Evolutionary conservation across 2,797 vertebrate genomes (phyloP).

Genomic region (Helicolenus hilgendorfi): DNA sequence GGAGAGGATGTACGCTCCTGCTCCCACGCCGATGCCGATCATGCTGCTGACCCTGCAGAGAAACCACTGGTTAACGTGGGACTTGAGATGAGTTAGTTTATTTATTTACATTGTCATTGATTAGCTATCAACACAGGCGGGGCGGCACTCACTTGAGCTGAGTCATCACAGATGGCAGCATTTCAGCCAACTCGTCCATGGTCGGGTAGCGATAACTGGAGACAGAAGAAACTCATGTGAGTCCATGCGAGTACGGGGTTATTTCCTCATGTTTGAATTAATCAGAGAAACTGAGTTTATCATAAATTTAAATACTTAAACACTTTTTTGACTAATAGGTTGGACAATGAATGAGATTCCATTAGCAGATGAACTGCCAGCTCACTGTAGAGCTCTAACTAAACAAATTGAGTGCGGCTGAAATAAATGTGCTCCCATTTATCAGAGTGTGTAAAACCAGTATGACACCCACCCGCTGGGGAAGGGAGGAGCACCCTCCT

Average conservation of each 20-base stretch:
- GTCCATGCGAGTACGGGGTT: background rate
- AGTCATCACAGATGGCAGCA: conserved; percentile 95
- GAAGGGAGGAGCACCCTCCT: conserved; percentile 96
- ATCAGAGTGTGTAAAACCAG: background rate
- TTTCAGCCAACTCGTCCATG: conserved; percentile 97
- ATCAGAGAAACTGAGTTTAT: background rate
- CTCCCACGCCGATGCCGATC: conserved; percentile 97
- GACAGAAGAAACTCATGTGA: background rate
- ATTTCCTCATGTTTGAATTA: background rate
- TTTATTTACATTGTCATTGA: conserved; percentile 28
- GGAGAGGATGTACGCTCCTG: conserved; percentile 95
- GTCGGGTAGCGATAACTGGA: conserved; percentile 96
- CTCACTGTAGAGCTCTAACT: background rate
- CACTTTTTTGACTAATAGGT: background rate
- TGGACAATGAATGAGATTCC: background rate
- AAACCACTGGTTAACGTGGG: conserved; percentile 14
- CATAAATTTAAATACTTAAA: background rate
- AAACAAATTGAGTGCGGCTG: background rate
- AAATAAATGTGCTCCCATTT: conserved; percentile 1
- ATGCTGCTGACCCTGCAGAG: conserved; percentile 93
- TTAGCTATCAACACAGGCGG: background rate
- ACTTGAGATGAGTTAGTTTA: background rate
- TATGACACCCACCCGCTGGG: conserved; percentile 92
- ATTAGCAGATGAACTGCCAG: conserved; percentile 45
- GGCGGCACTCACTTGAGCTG: conserved; percentile 93